Evolutionary conservation across 1,140 invertebrate species (phyloP), one percentile per base, ranked within the genome.

Genomic region (Zaprionus davidi): DNA sequence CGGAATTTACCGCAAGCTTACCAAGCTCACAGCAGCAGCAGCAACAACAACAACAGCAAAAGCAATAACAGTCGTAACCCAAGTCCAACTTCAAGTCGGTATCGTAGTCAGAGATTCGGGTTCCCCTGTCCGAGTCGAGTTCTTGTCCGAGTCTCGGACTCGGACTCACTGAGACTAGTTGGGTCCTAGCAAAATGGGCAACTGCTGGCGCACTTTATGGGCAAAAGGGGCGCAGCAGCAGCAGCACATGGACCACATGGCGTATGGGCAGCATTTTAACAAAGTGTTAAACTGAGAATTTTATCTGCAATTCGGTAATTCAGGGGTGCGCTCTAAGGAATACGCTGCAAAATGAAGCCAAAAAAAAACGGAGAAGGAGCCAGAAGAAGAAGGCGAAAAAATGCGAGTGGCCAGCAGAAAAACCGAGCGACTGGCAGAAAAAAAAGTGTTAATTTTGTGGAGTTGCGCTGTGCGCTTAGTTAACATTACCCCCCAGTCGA

Each of bases 281-380:
- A 90, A 90, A 90, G 82, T 90, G 85, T 90, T 90, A 90, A 90
- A 90, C 81, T 90, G 85, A 90, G 85, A 90, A 90, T 90, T 90
- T 90, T 90, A 90, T 90, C 85, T 90, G 86, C 85, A 71, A 75
- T 90, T 85, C 78, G 81, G 85, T 85, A 88, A 85, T 82, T 86
- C 83, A 86, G 78, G 72, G 75, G 74, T 66, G 78, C n/a, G 60
- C 81, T 90, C 84, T 71, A 84, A 87, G 73, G 84, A 87, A 87
- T 83, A 88, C 70, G 64, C 71, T 64, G 75, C 69, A 56, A 53
- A 59, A 6, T 6, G 49, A 57, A 57, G 58, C 73, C 78, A 69
- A 69, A 26, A 67, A 41, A 22, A 72, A 20, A 1, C 24, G n/a
- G 17, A 49, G 26, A 38, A 41, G n/a, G 63, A n/a, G 28, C 2